Base-by-base conservation (phyloP, 2,888 invertebrate species). In the Steinernema carpocapsae region DNA sequence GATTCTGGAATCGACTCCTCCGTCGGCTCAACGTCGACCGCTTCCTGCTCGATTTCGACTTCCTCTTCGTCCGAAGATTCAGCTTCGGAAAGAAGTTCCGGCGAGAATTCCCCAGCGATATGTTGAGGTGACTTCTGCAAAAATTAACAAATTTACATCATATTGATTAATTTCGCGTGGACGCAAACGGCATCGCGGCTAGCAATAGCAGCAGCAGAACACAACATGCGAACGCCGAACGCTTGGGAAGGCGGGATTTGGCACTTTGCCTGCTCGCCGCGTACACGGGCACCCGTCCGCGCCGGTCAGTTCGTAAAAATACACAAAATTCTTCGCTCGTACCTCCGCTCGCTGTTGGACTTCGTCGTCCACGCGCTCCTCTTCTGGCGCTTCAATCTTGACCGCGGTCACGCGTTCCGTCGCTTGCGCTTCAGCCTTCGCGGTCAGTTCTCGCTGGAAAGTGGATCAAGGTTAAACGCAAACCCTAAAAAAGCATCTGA, bases 141-240 rank as follows among this genome's bases (percentile, higher is more conserved):
- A 14, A 48, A 48, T 48, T 48, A 48, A 19, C 19, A 19, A 48
- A 48, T n/a, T 48, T 4, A 48, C 48, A 48, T 3, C 17, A 3
- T 48, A 48, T 48, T 48, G 48, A 48, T 48, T 48, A 48, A 19
- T 48, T 48, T 48, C 6, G 48, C 48, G 48, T 48, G 6, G 19
- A 48, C 48, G 19, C 48, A 48, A 48, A 48, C 48, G 48, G 48
- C 48, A 48, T 48, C 48, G 48, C 48, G 48, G 48, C 48, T 48
- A 37, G 37, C 48, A n/a, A 48, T 48, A 48, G 48, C 19, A 37
- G 48, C 19, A 37, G 37, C 3, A 37, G n/a, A 48, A 19, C 48
- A 48, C 48, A 48, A 48, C 48, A 48, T 48, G 48, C 14, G 48
- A 48, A 19, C 48, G 48, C 37, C 37, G 37, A 48, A 48, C 19